Evolutionary conservation across 2,888 invertebrate genomes (phyloP).

Genomic region (Sesia bembeciformis): DNA sequence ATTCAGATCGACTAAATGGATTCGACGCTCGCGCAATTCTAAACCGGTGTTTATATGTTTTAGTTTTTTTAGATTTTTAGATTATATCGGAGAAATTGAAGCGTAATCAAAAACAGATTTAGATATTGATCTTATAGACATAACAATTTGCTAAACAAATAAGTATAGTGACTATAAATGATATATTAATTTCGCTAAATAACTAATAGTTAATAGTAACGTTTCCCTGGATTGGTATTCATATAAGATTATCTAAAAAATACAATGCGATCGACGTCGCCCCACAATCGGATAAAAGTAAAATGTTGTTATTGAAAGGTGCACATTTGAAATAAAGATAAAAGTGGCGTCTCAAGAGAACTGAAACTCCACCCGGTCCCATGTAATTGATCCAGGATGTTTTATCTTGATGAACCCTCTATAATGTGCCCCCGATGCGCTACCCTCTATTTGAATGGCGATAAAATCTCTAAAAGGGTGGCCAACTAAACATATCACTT

Average conservation of each 20-base stretch:
- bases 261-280: too few relatives aligned
- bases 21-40: conserved; percentile 37
- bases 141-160: not conserved
- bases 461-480: conserved; percentile 72
- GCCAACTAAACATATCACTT: conserved; percentile 71
- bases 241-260: too few relatives aligned
- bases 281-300: too few relatives aligned
- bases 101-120: conserved; percentile 31
- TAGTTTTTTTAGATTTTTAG: conserved; percentile 13
- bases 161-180: too few relatives aligned
- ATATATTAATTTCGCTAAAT: too few relatives aligned
- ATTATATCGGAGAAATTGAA: conserved; percentile 15
- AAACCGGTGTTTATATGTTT: conserved; percentile 31
- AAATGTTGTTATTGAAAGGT: not conserved
- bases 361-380: conserved; percentile 56
- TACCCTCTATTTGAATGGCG: conserved; percentile 60
- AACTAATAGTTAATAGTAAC: too few relatives aligned
- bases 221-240: too few relatives aligned
- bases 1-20: conserved; percentile 43
- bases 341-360: conserved; percentile 48
- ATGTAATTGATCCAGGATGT: conserved; percentile 71
- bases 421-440: conserved; percentile 60
- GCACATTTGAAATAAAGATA: not conserved
- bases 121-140: conserved; percentile 17
- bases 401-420: conserved; percentile 70